Base-by-base conservation (phyloP, 2,113 vertebrate species). In the Mormyrus lacerda region DNA sequence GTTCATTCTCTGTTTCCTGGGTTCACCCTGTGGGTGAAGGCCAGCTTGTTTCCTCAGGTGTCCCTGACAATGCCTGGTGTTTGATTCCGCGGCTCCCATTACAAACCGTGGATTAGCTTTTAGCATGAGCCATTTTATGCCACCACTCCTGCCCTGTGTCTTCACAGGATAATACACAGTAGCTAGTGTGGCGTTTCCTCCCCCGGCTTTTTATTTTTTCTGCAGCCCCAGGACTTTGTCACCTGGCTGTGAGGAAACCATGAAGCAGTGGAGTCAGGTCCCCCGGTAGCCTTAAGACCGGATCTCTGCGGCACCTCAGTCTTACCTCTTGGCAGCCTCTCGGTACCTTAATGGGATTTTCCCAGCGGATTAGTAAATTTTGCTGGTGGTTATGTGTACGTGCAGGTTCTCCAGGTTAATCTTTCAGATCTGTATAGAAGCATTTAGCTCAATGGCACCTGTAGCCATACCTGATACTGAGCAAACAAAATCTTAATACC, bases 21-120 rank as follows among this genome's bases (percentile, higher is more conserved):
- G 21, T 31, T 50, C 48, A 3, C 15, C n/a, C 84, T 21, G 31
- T n/a, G 79, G 82, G 82, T 11, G 1, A 44, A 84, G 82, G 39
- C 91, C 39, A 89, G 91, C 61, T 86, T 89, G 90, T 92, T 91
- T 93, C 91, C 89, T 89, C 90, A 91, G 91, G 42, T 91, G 10
- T 90, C 84, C 88, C 91, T 90, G 92, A 90, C 90, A 27, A 11
- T 88, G 65, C 88, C 50, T 45, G 35, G n/a, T 42, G 47, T 89
- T 85, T 7, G 24, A 31, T 90, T 92, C 90, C 87, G 65, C 91
- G 90, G 92, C 91, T 91, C 90, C 91, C 90, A 90, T 92, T 90
- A 90, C 89, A 76, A 61, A 5, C 90, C 61, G 87, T 92, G 61
- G 7, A 90, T 93, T 91, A 89, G 92, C 92, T 91, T 94, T 92